phyloP scores from a whole-genome alignment of 2,888 invertebrate genomes.

The Euzetes globulus region DNA sequence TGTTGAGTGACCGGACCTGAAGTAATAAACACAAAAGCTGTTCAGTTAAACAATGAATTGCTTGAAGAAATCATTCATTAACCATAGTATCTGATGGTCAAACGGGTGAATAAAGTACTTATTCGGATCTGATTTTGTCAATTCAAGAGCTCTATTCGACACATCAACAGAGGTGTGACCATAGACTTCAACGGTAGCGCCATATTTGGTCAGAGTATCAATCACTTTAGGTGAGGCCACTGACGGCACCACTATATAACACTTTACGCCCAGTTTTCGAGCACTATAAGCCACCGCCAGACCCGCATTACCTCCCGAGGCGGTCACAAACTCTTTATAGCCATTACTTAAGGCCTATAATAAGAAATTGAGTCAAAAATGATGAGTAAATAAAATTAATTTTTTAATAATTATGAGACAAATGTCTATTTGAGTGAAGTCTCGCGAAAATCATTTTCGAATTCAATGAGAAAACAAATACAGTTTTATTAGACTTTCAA shows the following conservation, averaged over 20 bases:
- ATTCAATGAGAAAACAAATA: background rate
- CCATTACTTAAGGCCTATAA: slow-evolving; percentile 32
- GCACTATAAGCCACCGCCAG: slow-evolving; percentile 51
- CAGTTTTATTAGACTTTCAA: background rate
- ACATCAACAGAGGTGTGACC: slow-evolving; percentile 50
- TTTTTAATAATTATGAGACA: no score
- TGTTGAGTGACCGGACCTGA: slow-evolving; percentile 44
- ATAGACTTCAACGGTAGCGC: slow-evolving; percentile 47
- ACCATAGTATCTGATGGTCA: slow-evolving; percentile 51
- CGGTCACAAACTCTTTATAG: slow-evolving; percentile 45
- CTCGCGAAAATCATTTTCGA: no score
- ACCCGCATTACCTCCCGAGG: slow-evolving; percentile 53
- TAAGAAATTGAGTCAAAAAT: no score
- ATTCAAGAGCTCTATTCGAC: slow-evolving; percentile 46
- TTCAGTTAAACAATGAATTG: background rate
- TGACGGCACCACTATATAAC: slow-evolving; percentile 49
- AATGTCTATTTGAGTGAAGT: no score
- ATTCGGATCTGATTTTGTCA: slow-evolving; percentile 44
- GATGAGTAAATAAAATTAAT: no score
- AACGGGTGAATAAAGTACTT: slow-evolving; percentile 48
- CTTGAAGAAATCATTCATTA: slow-evolving; percentile 38
- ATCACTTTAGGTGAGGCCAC: slow-evolving; percentile 46
- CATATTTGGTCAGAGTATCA: slow-evolving; percentile 46
- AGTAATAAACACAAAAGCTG: background rate
- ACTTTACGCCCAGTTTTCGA: slow-evolving; percentile 46